phyloP scores from a whole-genome alignment of 2,113 vertebrate species.

The Cyanoderma ruficeps region DNA sequence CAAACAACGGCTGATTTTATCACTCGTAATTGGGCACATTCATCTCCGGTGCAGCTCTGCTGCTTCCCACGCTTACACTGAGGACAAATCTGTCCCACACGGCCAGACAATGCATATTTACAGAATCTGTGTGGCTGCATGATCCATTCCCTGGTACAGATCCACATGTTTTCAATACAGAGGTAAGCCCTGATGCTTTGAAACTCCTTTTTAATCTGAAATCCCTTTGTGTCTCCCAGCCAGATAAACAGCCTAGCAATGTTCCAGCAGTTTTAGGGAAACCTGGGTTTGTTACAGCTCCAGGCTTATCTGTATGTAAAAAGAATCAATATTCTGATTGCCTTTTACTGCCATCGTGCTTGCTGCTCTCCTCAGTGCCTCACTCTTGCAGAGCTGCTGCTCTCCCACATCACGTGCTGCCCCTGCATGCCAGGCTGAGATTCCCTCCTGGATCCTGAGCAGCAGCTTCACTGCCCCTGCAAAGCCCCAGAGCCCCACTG shows the following conservation, averaged over 20 bases:
- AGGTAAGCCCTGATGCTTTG: background rate
- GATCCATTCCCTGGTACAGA: background rate
- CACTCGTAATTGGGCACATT: background rate
- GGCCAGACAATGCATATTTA: background rate
- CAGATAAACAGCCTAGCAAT: slow-evolving; percentile 39
- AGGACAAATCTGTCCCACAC: background rate
- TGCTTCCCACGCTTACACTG: background rate
- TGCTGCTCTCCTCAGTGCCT: background rate
- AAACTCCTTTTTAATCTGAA: slow-evolving; percentile 23
- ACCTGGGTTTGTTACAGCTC: slow-evolving; percentile 19
- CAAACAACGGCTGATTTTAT: background rate
- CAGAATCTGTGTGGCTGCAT: background rate
- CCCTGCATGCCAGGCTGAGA: background rate
- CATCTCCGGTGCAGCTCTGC: background rate
- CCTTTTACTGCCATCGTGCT: background rate
- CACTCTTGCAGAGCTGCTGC: background rate
- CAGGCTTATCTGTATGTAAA: slow-evolving; percentile 14
- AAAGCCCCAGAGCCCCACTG: background rate
- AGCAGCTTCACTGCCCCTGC: background rate
- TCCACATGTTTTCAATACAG: background rate
- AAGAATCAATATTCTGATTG: slow-evolving; percentile 54
- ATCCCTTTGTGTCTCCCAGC: slow-evolving; percentile 30
- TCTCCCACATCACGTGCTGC: background rate
- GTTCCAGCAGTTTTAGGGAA: slow-evolving; percentile 24
- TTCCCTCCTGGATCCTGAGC: background rate